These are phyloP conservation scores for Ctenicera cuprea DNA, from an alignment of 2,888 invertebrate species.

Conservation along the genomic window DNA sequence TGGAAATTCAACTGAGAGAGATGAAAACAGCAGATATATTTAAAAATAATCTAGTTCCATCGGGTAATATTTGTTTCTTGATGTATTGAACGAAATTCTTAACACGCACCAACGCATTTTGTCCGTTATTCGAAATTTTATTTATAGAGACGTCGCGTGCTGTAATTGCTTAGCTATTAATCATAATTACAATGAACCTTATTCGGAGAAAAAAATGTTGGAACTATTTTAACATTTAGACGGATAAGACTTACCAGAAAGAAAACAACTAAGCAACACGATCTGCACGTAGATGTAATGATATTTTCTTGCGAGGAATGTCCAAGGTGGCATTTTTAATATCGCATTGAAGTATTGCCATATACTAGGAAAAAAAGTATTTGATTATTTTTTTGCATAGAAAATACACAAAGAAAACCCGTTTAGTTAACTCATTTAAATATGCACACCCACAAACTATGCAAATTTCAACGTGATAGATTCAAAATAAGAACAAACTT, in stretches of 20 bases:
- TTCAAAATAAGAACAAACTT: conserved; percentile 23
- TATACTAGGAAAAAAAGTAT: not conserved
- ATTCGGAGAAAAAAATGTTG: conserved; percentile 32
- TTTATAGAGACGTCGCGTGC: conserved; percentile 41
- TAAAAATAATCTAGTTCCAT: not conserved
- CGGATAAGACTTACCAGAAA: conserved; percentile 21
- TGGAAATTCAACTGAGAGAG: not conserved
- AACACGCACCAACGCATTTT: conserved; percentile 45
- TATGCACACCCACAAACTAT: conserved; percentile 22
- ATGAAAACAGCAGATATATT: not conserved
- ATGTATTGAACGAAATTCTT: conserved; percentile 19
- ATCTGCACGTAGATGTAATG: conserved; percentile 5
- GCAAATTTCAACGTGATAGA: conserved; percentile 26
- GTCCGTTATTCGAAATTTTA: conserved; percentile 34
- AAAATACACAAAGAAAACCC: not conserved
- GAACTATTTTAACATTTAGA: not conserved
- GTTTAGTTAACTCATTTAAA: conserved; percentile 21
- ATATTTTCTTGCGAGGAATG: not conserved
- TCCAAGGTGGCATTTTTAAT: conserved; percentile 15
- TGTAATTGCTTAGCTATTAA: conserved; percentile 32
- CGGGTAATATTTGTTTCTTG: conserved; percentile 19
- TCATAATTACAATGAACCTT: conserved; percentile 36
- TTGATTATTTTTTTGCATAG: not conserved
- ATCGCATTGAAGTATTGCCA: not conserved
- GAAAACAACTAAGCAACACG: conserved; percentile 10